These are phyloP conservation scores for Aethes cnicana DNA, from an alignment of 2,888 invertebrate genomes.

Conservation along the genomic window DNA sequence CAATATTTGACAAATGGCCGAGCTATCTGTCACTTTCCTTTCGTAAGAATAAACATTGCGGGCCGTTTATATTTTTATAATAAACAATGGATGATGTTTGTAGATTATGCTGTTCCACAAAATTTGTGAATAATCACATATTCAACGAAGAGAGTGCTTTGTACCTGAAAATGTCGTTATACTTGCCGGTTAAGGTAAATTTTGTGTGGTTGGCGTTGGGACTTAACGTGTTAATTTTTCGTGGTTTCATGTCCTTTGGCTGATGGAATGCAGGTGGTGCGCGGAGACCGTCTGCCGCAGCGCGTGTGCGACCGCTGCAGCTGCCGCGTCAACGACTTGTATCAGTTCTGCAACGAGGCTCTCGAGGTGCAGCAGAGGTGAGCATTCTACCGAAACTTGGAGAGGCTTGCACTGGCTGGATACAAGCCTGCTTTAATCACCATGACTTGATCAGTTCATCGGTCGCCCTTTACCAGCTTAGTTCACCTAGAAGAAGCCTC, in stretches of 20 bases:
- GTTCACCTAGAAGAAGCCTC: too few relatives aligned
- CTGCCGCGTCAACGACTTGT: slow-evolving; percentile 87
- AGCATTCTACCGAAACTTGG: slow-evolving; percentile 41
- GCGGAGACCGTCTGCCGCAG: slow-evolving; percentile 86
- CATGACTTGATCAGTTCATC: too few relatives aligned
- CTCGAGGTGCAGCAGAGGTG: slow-evolving; percentile 85
- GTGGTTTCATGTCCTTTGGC: slow-evolving; percentile 29
- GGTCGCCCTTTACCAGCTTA: too few relatives aligned
- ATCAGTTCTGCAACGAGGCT: slow-evolving; percentile 87
- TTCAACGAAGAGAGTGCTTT: slow-evolving; percentile 87
- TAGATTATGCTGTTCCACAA: slow-evolving; percentile 72
- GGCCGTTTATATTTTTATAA: slow-evolving; percentile 39
- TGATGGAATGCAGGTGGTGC: slow-evolving; percentile 79
- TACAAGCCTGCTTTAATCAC: too few relatives aligned
- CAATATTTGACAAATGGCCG: slow-evolving; percentile 74
- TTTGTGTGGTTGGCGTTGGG: slow-evolving; percentile 15
- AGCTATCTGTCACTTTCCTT: slow-evolving; percentile 59
- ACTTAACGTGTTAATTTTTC: too few relatives aligned
- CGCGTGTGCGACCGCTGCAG: slow-evolving; percentile 88
- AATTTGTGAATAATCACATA: slow-evolving; percentile 85
- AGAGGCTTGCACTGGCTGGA: too few relatives aligned
- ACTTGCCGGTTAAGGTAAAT: slow-evolving; percentile 88
- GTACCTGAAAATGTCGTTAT: slow-evolving; percentile 86
- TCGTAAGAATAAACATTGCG: slow-evolving; percentile 54
- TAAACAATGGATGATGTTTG: slow-evolving; percentile 71